These are phyloP conservation scores for Alfaro cultratus DNA, from an alignment of 2,797 vertebrate genomes.

Conservation along the genomic window DNA sequence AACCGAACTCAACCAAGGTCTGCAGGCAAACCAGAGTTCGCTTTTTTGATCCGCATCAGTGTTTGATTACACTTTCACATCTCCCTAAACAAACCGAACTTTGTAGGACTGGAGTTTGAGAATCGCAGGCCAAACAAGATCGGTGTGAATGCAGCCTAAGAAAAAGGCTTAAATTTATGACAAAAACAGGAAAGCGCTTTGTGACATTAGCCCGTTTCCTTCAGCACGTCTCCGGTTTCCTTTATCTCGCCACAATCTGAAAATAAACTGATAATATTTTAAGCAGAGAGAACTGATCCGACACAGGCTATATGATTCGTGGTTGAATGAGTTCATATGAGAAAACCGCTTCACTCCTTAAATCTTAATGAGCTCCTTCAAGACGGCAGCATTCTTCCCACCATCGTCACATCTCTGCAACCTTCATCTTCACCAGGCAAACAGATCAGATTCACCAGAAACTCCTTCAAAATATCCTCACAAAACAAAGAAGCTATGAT, in stretches of 20 bases:
- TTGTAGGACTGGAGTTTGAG: no score
- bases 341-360: constrained; percentile 10
- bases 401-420: constrained; percentile 2
- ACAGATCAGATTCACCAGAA: not conserved
- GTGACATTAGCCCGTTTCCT: not conserved
- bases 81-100: no score
- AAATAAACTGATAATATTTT: constrained; percentile 1
- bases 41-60: no score
- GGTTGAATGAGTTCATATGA: not conserved
- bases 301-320: not conserved
- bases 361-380: constrained; percentile 43
- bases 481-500: not conserved
- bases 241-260: not conserved
- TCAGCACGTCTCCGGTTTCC: not conserved
- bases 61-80: no score
- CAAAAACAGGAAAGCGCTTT: not conserved
- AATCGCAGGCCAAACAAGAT: no score
- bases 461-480: not conserved
- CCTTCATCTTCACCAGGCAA: not conserved
- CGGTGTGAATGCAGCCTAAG: not conserved
- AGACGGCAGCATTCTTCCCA: constrained; percentile 18
- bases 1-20: no score
- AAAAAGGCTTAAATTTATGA: not conserved
- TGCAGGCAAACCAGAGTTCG: no score
- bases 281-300: not conserved